Evolutionary conservation across 2,113 vertebrate species (phyloP).

Genomic region (Anhinga rufa): DNA sequence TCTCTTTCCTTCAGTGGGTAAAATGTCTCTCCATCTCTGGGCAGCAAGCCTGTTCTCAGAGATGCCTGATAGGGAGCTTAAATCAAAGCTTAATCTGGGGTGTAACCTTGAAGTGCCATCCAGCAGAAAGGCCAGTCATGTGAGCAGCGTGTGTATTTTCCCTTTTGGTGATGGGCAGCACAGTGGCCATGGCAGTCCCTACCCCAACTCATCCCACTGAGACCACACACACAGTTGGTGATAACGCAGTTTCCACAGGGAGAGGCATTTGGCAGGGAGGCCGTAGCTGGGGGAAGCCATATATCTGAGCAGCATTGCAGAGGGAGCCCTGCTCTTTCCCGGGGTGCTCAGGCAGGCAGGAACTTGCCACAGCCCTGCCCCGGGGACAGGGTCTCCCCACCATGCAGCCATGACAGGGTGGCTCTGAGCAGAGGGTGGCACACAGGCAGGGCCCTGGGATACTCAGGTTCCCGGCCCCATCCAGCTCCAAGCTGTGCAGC

Average conservation of each 20-base stretch:
- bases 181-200: accelerated
- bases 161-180: neutral
- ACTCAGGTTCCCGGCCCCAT: accelerated
- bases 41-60: neutral
- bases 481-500: neutral
- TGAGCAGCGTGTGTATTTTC: neutral
- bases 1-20: neutral
- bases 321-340: neutral
- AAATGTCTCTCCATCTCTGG: neutral
- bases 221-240: accelerated
- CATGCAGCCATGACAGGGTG: neutral
- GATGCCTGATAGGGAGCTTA: neutral
- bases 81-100: neutral
- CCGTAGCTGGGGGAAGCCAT: neutral
- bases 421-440: neutral
- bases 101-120: neutral
- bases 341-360: neutral
- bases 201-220: neutral
- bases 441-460: neutral
- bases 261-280: neutral
- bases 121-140: neutral
- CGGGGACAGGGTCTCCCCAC: accelerated
- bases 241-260: neutral
- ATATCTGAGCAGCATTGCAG: neutral
- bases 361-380: neutral